Percentiles rank a stretch among this genome's conserved stretches.
phyloP scores from a whole-genome alignment of 2,888 invertebrate genomes.

The Hemaris fuciformis region DNA sequence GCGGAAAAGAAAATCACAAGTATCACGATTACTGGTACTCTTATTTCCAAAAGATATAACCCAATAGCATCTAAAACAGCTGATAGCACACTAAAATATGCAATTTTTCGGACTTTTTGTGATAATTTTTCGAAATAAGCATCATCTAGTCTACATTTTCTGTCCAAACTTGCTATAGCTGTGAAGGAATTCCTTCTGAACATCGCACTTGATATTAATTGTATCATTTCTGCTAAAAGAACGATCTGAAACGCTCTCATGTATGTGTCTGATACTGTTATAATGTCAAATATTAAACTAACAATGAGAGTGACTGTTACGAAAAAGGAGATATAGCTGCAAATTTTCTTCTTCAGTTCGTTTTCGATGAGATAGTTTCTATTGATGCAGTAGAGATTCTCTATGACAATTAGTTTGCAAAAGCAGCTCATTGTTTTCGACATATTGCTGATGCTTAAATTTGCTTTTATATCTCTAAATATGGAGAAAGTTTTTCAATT shows the following conservation, averaged over 20 bases:
- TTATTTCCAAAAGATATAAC: constrained; percentile 25
- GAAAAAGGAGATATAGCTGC: constrained; percentile 34
- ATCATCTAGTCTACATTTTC: constrained; percentile 39
- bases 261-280: constrained; percentile 19
- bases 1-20: constrained; percentile 44
- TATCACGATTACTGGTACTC: constrained; percentile 27
- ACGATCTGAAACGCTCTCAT: constrained; percentile 32
- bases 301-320: constrained; percentile 22
- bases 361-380: constrained; percentile 43
- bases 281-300: constrained; percentile 30
- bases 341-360: constrained; percentile 27
- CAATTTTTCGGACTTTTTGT: constrained; percentile 21
- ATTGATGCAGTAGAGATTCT: constrained; percentile 52
- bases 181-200: constrained; percentile 29
- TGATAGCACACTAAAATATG: constrained; percentile 29
- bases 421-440: constrained; percentile 30
- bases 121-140: constrained; percentile 29
- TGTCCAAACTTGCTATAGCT: constrained; percentile 43
- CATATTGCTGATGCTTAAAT: neutral
- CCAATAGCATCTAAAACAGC: constrained; percentile 41
- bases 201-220: constrained; percentile 32
- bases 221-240: constrained; percentile 32
- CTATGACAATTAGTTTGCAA: constrained; percentile 39
- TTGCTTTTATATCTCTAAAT: too few species aligned
- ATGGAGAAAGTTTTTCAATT: neutral